These are phyloP conservation scores for Diloba caeruleocephala DNA, from an alignment of 2,888 invertebrate species.

Conservation along the genomic window DNA sequence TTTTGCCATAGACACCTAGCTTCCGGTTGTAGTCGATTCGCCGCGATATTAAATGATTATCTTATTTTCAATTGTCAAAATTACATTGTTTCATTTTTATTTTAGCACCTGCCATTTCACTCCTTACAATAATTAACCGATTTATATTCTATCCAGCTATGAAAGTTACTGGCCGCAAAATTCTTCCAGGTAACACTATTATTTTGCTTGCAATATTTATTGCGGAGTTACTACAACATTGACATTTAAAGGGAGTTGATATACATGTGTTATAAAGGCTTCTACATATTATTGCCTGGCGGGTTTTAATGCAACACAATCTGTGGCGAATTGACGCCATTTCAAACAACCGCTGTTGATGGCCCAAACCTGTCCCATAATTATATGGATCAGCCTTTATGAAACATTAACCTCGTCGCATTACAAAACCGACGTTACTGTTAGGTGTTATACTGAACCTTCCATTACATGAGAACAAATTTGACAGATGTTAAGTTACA, in stretches of 20 bases:
- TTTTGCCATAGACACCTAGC: too few relatives aligned
- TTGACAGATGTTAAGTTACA: constrained; percentile 50
- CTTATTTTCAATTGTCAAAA: background rate
- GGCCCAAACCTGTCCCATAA: constrained; percentile 12
- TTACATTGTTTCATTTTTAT: background rate
- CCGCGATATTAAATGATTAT: too few relatives aligned
- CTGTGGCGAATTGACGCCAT: constrained; percentile 38
- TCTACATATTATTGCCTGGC: constrained; percentile 32
- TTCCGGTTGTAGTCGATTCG: too few relatives aligned
- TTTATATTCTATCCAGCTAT: constrained; percentile 19
- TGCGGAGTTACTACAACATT: too few relatives aligned
- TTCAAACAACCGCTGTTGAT: constrained; percentile 25
- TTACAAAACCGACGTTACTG: constrained; percentile 24
- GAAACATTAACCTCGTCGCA: constrained; percentile 36
- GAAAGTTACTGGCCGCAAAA: too few relatives aligned
- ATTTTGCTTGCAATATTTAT: constrained; percentile 11
- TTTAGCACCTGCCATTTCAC: constrained; percentile 35
- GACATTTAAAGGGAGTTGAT: constrained; percentile 25
- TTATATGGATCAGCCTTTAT: constrained; percentile 41
- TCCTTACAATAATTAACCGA: constrained; percentile 14
- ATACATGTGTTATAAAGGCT: constrained; percentile 26
- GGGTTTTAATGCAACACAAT: constrained; percentile 38
- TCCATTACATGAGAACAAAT: constrained; percentile 37
- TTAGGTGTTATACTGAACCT: constrained; percentile 22
- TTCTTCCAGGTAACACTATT: too few relatives aligned